Evolutionary conservation across 2,113 vertebrate species (phyloP).

Genomic region (Dunckerocampus dactyliophorus): DNA sequence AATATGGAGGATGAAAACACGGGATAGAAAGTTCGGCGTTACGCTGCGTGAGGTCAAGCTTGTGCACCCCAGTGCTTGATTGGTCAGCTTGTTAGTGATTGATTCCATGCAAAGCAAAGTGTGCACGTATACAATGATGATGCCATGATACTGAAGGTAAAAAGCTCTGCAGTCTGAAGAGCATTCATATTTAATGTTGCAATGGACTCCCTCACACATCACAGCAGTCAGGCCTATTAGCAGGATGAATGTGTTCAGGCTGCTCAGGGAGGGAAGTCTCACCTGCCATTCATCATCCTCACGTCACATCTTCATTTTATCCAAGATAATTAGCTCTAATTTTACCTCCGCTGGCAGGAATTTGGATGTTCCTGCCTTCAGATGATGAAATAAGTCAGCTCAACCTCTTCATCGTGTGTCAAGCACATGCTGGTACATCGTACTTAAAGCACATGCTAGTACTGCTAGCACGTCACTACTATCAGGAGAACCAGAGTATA

Average conservation of each 20-base stretch:
- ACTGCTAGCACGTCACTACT: too few species aligned
- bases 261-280: slow-evolving; percentile 30
- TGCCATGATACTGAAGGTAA: slow-evolving; percentile 29
- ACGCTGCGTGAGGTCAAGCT: slow-evolving; percentile 29
- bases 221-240: slow-evolving; percentile 59
- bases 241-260: slow-evolving; percentile 52
- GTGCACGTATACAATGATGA: slow-evolving; percentile 47
- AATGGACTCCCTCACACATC: slow-evolving; percentile 61
- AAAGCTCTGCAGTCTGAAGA: slow-evolving; percentile 38
- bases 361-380: slow-evolving; percentile 32
- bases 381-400: slow-evolving; percentile 18
- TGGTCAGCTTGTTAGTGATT: slow-evolving; percentile 44
- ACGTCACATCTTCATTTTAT: slow-evolving; percentile 58
- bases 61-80: slow-evolving; percentile 32
- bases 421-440: too few species aligned
- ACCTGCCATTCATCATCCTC: slow-evolving; percentile 68
- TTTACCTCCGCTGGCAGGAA: slow-evolving; percentile 58
- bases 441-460: too few species aligned
- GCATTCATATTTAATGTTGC: slow-evolving; percentile 69
- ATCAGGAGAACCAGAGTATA: too few species aligned
- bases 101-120: slow-evolving; percentile 42
- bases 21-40: too few species aligned
- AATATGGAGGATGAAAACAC: too few species aligned
- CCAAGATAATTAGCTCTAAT: slow-evolving; percentile 64
- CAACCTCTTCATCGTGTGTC: background rate